Base-by-base conservation (phyloP, 2,113 vertebrate species). In the Anarhynchus alexandrinus region DNA sequence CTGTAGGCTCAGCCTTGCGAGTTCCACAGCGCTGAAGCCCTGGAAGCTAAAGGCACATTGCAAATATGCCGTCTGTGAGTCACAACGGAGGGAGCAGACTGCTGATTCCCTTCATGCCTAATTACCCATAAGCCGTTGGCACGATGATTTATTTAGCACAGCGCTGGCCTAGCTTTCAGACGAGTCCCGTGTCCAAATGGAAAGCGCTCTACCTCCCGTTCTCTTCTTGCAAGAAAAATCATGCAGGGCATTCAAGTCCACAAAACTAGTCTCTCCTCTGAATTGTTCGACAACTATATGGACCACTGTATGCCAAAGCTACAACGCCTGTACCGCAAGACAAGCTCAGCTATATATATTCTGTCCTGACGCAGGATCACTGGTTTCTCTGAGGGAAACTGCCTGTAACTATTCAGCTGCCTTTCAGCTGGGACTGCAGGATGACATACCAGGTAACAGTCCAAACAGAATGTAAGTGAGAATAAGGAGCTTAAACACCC, bases 121-220 rank as follows among this genome's bases (percentile, higher is more conserved):
- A 98, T 98, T 98, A 98, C 90, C 97, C 98, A 79, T 65, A 43
- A 97, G 97, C 74, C 43, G 96, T 93, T 97, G 97, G 97, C 97
- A 97, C 45, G n/a, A 88, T 76, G 96, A 93, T 96, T 97, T 95
- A 95, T 96, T 96, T 58, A 96, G 97, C 97, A 92, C 96, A 76
- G 97, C 10, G 18, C 47, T 98, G 98, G 98, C 97, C 97, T 47
- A 1, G 87, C 96, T 86, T 58, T 36, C 96, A 96, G 97, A 97
- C 90, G 13, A 77, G 83, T 42, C 94, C 97, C 23, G 25, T 15
- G 87, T 97, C 98, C 97, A 97, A 96, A 84, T 81, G 97, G 96
- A 95, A 97, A 93, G 74, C 36, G 12, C 90, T 59, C 91, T 66
- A 72, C 81, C 69, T 84, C 81, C 93, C 51, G 86, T 88, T 82